These are phyloP conservation scores for Brotula barbata DNA, from an alignment of 2,797 vertebrate genomes.

Conservation along the genomic window DNA sequence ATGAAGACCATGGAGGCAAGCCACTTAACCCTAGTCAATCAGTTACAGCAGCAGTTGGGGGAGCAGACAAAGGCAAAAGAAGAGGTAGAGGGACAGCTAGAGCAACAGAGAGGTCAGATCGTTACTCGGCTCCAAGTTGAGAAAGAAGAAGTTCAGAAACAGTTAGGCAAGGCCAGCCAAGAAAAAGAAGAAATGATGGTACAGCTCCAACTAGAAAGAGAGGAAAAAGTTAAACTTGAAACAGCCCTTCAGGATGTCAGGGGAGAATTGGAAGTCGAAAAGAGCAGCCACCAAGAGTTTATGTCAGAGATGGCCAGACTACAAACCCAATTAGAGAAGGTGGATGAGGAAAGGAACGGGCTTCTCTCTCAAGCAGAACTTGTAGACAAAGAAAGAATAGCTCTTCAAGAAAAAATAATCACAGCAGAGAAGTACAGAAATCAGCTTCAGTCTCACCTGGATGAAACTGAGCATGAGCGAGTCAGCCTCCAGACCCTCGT, in stretches of 20 bases:
- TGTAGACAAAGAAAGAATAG: slow-evolving; percentile 39
- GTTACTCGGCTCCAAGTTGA: slow-evolving; percentile 55
- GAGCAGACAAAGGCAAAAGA: slow-evolving; percentile 70
- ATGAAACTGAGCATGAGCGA: slow-evolving; percentile 41
- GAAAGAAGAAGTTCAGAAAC: slow-evolving; percentile 52
- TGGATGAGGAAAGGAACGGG: slow-evolving; percentile 47
- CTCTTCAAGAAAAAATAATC: slow-evolving; percentile 64
- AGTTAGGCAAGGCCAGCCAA: slow-evolving; percentile 65
- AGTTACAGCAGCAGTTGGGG: slow-evolving; percentile 73
- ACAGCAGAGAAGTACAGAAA: slow-evolving; percentile 54
- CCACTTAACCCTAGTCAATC: slow-evolving; percentile 61
- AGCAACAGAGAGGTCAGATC: slow-evolving; percentile 71
- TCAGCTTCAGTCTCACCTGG: slow-evolving; percentile 47
- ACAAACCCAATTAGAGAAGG: slow-evolving; percentile 44
- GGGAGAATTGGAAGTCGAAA: slow-evolving; percentile 54
- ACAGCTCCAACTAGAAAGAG: slow-evolving; percentile 63
- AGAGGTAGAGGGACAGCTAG: slow-evolving; percentile 68
- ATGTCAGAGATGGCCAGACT: slow-evolving; percentile 53
- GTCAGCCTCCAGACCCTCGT: slow-evolving; percentile 43
- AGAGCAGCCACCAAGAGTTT: slow-evolving; percentile 36
- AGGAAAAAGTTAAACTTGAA: slow-evolving; percentile 68
- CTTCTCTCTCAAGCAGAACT: slow-evolving; percentile 69
- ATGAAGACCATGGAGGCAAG: slow-evolving; percentile 67
- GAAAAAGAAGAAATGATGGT: slow-evolving; percentile 68
- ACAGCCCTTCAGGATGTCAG: slow-evolving; percentile 66